Evolutionary conservation across 1,140 invertebrate genomes (phyloP), one percentile per base, ranked within the genome.

Genomic region (Halictus rubicundus): DNA sequence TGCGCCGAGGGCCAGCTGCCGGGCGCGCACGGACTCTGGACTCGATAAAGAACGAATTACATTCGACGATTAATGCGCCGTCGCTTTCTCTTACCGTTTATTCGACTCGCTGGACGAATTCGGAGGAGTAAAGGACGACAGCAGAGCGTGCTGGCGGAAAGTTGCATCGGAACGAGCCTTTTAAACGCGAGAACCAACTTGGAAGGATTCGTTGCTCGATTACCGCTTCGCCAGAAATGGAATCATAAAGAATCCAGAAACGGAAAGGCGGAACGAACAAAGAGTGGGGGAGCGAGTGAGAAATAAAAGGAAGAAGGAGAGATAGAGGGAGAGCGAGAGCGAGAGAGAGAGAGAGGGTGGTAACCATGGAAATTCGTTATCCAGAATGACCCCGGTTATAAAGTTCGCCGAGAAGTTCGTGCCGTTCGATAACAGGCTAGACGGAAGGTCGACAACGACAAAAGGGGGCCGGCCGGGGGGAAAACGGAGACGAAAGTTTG

Each of bases 291-390:
- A 46, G 32, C n/a, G 4, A 63, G 49, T 21, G 37, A 52, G n/a
- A 39, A 52, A 59, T 78, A 65, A 71, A 78, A 77, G 68, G 46
- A 59, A 68, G 60, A 65, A n/a, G 42, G 10, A 12, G 21, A 57
- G 63, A 27, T 9, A 42, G 14, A 9, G n/a, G 21, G 7, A 66
- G 27, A 23, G 19, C 0, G 42, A n/a, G 64, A 64, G 14, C n/a
- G 14, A 9, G n/a, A 21, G 7, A 66, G 27, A 23, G 19, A 5
- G 42, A n/a, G 64, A 64, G 14, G 25, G 25, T 63, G 61, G 46
- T 66, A 75, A 64, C 59, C 66, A 74, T 74, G 71, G 49, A 84
- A 84, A 84, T 83, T 83, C 54, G 72, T 84, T 83, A 84, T 71
- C 66, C 81, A 61, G 68, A 82, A 82, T 84, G 42, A 82, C 69